Evolutionary conservation across 2,888 invertebrate genomes (phyloP).

Genomic region (Sesia bembeciformis): DNA sequence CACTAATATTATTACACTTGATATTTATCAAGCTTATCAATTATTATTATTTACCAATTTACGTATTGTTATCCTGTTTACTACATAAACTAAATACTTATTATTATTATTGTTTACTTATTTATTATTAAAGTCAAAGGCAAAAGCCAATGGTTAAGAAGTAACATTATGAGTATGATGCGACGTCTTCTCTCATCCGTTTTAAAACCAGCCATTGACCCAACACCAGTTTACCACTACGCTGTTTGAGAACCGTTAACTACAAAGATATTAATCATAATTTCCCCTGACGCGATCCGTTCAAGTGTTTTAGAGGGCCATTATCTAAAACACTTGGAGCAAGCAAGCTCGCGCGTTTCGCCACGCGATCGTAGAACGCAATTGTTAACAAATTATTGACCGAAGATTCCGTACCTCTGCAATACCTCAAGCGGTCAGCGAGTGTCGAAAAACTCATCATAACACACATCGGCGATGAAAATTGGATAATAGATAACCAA

Average conservation of each 20-base stretch:
- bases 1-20: too few species aligned
- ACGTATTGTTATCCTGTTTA: too few species aligned
- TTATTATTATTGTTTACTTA: too few species aligned
- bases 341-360: conserved; percentile 12
- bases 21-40: too few species aligned
- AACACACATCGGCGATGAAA: conserved; percentile 26
- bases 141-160: too few species aligned
- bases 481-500: conserved; percentile 53
- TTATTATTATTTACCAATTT: too few species aligned
- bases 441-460: conserved; percentile 10
- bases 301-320: conserved; percentile 63
- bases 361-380: conserved; percentile 13
- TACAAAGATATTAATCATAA: conserved; percentile 64
- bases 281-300: conserved; percentile 55
- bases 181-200: too few species aligned
- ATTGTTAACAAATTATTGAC: conserved; percentile 15
- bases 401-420: conserved; percentile 10
- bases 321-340: conserved; percentile 46
- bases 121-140: too few species aligned
- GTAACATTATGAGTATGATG: too few species aligned
- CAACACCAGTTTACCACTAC: not conserved
- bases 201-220: too few species aligned
- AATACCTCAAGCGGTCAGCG: conserved; percentile 9
- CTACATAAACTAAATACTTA: too few species aligned
- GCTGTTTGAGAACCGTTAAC: conserved; percentile 4